Conservation (phyloP, 2,797 vertebrate species). For the Sebastes kiyomatsui region DNA sequence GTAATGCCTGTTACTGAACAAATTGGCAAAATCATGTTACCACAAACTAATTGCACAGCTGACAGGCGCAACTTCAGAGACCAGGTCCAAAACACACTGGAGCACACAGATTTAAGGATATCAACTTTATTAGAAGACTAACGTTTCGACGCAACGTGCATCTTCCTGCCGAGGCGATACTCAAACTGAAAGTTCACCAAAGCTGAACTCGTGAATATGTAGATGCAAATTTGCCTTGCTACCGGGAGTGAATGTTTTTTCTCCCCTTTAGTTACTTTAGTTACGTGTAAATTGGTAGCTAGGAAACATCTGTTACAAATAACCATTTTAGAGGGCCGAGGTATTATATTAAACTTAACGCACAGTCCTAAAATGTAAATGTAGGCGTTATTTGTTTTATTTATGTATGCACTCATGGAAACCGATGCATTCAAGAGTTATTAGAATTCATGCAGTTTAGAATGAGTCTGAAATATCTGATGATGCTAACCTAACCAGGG, state of each 20-base stretch:
- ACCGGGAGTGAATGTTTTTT: no score
- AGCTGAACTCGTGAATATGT: no score
- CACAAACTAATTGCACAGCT: neutral
- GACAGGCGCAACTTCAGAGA: no score
- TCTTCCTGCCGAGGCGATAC: rapidly evolving
- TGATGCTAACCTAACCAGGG: neutral
- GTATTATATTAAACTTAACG: neutral
- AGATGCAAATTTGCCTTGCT: no score
- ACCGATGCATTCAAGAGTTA: neutral
- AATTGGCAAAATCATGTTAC: neutral
- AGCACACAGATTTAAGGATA: neutral
- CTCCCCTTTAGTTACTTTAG: no score
- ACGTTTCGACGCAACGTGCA: no score
- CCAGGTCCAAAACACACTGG: no score
- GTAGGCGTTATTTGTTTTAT: neutral
- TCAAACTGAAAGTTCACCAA: no score
- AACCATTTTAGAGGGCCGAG: neutral
- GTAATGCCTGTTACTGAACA: neutral
- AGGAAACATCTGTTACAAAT: neutral
- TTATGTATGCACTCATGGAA: neutral
- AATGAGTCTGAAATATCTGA: neutral
- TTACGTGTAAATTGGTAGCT: neutral
- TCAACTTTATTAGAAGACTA: neutral
- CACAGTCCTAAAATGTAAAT: neutral
- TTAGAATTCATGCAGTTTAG: neutral